phyloP scores from a whole-genome alignment of 2,113 vertebrate species.

The Meleagris gallopavo region DNA sequence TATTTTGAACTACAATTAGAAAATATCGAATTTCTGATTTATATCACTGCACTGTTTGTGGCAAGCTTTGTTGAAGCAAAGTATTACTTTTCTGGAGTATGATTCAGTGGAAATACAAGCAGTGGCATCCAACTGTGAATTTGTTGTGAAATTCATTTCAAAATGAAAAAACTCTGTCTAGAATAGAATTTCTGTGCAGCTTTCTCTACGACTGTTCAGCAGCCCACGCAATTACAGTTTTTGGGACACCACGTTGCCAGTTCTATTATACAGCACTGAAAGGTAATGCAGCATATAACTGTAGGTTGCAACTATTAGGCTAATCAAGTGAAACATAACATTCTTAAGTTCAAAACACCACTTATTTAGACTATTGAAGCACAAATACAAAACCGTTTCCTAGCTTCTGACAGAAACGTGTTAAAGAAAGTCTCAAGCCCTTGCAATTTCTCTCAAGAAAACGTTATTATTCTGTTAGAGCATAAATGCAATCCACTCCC shows the following conservation, averaged over 20 bases:
- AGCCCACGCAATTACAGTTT: conserved; percentile 62
- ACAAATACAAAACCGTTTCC: conserved; percentile 48
- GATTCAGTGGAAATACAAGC: conserved; percentile 62
- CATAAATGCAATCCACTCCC: conserved; percentile 46
- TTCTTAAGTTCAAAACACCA: conserved; percentile 44
- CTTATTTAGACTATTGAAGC: conserved; percentile 54
- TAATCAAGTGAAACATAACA: conserved; percentile 71
- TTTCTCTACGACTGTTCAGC: conserved; percentile 32
- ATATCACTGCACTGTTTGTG: conserved; percentile 36
- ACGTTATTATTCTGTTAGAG: conserved; percentile 53
- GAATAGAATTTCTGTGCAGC: conserved; percentile 57
- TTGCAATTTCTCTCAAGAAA: conserved; percentile 44
- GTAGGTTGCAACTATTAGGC: conserved; percentile 55
- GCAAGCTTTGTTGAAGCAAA: conserved; percentile 44
- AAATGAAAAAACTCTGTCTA: conserved; percentile 65
- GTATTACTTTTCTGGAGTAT: conserved; percentile 49
- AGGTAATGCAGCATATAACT: conserved; percentile 53
- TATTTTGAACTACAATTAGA: conserved; percentile 45
- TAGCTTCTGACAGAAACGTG: conserved; percentile 45
- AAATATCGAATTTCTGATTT: conserved; percentile 60
- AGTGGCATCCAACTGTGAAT: conserved; percentile 55
- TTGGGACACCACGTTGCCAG: conserved; percentile 60
- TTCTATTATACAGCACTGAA: conserved; percentile 59
- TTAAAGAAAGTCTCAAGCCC: conserved; percentile 49
- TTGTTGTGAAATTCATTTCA: conserved; percentile 66